Base-by-base conservation (phyloP, 2,888 invertebrate genomes). In the Parthenolecanium corni region DNA sequence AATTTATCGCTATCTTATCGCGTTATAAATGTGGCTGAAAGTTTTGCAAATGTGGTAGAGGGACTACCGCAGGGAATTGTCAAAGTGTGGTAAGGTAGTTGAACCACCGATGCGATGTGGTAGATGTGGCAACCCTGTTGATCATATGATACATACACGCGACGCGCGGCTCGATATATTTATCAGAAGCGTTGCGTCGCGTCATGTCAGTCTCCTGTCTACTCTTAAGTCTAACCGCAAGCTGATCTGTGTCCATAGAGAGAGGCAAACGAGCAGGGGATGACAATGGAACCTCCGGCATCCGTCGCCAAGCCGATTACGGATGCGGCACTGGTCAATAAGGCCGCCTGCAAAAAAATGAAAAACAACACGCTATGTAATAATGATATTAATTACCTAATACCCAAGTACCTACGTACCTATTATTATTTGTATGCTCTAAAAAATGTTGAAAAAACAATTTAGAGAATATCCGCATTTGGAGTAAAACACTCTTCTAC, bases 181-280 rank as follows among this genome's bases (percentile, higher is more conserved):
- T n/a, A n/a, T n/a, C n/a, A n/a, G n/a, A n/a, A n/a, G n/a, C n/a
- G n/a, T n/a, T n/a, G n/a, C n/a, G n/a, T n/a, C n/a, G n/a, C n/a
- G n/a, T 4, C 3, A 31, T 14, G 31, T 52, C 3, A 25, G 31
- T 2, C 5, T 14, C 25, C 25, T n/a, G 14, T 16, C 1, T 2
- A 2, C 2, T 31, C 23, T 6, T 31, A 6, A 31, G 9, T 9
- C 31, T 31, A n/a, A 75, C 77, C 70, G 62, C 57, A 36, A 16
- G 68, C 56, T 0, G 92, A 88, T 71, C 91, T 92, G 72, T 94
- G 91, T n/a, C 92, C 93, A 76, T 85, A 94, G 62, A 94, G 81
- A 20, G 94, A 94, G 70, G 86, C 89, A 73, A 89, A 93, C 79
- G 88, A 86, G 1, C 89, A 83, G 0, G 94, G 94, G 70, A 93